These are phyloP conservation scores for Goniozus legneri DNA, from an alignment of 1,140 invertebrate genomes.

Conservation along the genomic window DNA sequence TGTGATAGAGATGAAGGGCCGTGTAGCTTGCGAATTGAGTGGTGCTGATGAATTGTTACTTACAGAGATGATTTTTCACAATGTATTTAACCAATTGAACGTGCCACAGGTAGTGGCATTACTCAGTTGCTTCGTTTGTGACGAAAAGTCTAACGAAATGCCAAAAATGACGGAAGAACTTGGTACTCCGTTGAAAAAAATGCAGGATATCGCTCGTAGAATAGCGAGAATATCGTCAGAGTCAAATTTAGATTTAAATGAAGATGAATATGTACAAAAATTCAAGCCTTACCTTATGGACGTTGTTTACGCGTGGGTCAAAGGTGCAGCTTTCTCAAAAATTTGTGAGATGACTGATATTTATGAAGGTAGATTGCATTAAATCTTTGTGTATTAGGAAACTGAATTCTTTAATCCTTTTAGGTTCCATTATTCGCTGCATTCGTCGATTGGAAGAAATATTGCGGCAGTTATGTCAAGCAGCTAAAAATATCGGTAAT, in stretches of 20 bases:
- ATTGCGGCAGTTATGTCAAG: constrained; percentile 90
- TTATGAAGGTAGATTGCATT: constrained; percentile 91
- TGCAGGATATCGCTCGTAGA: constrained; percentile 80
- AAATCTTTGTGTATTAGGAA: no score
- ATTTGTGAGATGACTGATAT: constrained; percentile 97
- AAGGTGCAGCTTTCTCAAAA: constrained; percentile 86
- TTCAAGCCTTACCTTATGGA: constrained; percentile 97
- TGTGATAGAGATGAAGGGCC: constrained; percentile 96
- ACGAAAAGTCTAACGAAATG: constrained; percentile 85
- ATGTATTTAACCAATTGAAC: constrained; percentile 85
- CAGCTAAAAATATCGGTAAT: constrained; percentile 96
- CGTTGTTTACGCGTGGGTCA: constrained; percentile 95
- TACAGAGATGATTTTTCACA: constrained; percentile 98
- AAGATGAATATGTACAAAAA: constrained; percentile 86
- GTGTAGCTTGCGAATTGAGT: constrained; percentile 96
- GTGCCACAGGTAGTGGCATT: constrained; percentile 82
- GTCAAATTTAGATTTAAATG: constrained; percentile 85
- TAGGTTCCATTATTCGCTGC: constrained; percentile 94
- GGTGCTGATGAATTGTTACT: constrained; percentile 94
- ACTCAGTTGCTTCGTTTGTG: constrained; percentile 96
- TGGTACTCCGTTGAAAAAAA: constrained; percentile 76
- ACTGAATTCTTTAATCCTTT: constrained; percentile 2
- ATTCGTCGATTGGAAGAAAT: constrained; percentile 96
- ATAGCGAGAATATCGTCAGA: constrained; percentile 92
- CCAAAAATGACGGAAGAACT: constrained; percentile 85